Evolutionary conservation across 2,113 vertebrate species (phyloP), one percentile per base, ranked within the genome.

Genomic region (Chauna torquata): DNA sequence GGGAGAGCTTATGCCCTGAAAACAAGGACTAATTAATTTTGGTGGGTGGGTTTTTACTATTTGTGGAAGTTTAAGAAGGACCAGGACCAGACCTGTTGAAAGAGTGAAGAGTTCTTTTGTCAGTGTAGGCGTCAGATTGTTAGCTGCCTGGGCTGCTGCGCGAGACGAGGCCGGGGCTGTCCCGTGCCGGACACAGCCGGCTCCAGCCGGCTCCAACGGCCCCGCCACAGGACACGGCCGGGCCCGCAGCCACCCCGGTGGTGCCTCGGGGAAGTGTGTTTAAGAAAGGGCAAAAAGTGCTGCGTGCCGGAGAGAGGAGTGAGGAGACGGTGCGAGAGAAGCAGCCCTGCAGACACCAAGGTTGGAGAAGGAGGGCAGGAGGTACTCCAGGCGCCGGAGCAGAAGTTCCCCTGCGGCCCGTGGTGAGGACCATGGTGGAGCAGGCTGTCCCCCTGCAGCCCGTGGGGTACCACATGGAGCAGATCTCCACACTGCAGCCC

Each of bases 221-320:
- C n/a, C n/a, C n/a, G n/a, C n/a, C n/a, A n/a, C n/a, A n/a, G 59
- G 23, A 27, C 36, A 47, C 0, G 0, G 16, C 34, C 47, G 27
- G 59, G 27, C 44, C 27, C 4, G 4, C 4, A 7, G 23, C 18
- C 30, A 19, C 12, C 15, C 3, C 16, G 4, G 12, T 23, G 6
- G 4, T 0, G 2, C 6, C 13, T 82, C 27, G 72, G 9, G 15
- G n/a, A 14, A 57, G 34, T 0, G 0, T 13, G 2, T 62, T 59
- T 74, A 61, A 34, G 38, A 62, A 69, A 80, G 27, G 13, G 6
- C 42, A 42, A 42, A 38, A 64, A 58, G 5, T n/a, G 5, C 28
- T 62, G 25, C 9, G 12, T 28, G 8, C 0, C 1, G 77, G 78
- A 50, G 17, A 70, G 18, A 12, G 8, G 24, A 42, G 9, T 30